Evolutionary conservation across 2,888 invertebrate species (phyloP).

Genomic region (Andrena marginata): DNA sequence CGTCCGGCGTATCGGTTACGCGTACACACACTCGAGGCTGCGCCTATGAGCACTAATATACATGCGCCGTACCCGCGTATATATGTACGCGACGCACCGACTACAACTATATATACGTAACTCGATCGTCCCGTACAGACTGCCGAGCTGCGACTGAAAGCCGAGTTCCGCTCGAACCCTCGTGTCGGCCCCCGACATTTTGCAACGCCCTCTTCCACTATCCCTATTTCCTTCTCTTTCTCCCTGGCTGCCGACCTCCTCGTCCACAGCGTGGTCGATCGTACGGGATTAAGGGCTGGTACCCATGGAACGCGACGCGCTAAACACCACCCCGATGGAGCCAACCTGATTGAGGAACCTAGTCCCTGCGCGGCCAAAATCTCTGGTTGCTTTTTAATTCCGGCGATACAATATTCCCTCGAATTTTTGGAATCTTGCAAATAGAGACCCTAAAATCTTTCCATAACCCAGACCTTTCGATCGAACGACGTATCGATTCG

Average conservation of each 20-base stretch:
- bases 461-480: no score
- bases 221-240: constrained; percentile 22
- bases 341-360: constrained; percentile 4
- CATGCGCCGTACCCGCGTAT: constrained; percentile 32
- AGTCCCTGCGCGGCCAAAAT: background rate
- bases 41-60: constrained; percentile 51
- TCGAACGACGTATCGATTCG: no score
- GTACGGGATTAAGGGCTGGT: constrained; percentile 33
- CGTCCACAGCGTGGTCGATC: constrained; percentile 55
- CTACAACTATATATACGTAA: constrained; percentile 20
- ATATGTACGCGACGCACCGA: constrained; percentile 30
- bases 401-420: background rate
- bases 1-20: constrained; percentile 61
- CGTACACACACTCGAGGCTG: constrained; percentile 50
- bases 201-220: constrained; percentile 60
- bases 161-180: constrained; percentile 55
- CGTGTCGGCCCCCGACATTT: constrained; percentile 45
- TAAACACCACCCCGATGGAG: background rate
- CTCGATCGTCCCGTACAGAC: constrained; percentile 70
- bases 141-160: constrained; percentile 74
- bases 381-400: background rate
- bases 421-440: background rate
- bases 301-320: constrained; percentile 33
- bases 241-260: background rate
- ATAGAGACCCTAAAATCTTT: no score